Conservation (phyloP, 1,140 invertebrate genomes). For the Calosoma granatense region DNA sequence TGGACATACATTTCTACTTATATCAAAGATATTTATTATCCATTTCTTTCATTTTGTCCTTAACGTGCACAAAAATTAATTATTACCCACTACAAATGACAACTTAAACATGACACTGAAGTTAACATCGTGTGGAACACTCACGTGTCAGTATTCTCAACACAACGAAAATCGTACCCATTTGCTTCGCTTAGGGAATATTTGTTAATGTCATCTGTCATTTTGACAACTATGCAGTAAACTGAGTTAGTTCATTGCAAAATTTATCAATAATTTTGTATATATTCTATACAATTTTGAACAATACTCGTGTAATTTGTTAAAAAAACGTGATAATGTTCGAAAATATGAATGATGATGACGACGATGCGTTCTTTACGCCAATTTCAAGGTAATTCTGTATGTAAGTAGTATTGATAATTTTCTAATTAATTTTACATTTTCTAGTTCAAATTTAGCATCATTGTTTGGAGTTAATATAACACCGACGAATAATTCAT, state of each 20-base stretch:
- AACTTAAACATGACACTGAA: neutral
- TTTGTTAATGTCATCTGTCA: neutral
- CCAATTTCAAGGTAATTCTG: neutral
- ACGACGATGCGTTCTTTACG: conserved; percentile 8
- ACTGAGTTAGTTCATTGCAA: no score
- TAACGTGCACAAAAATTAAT: neutral
- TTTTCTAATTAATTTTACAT: conserved; percentile 4
- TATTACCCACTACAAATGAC: neutral
- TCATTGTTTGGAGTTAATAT: conserved; percentile 17
- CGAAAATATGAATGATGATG: neutral
- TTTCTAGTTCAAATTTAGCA: conserved; percentile 22
- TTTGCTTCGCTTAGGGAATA: no score
- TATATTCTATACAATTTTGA: neutral
- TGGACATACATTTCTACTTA: neutral
- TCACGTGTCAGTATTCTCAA: no score
- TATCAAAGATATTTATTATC: neutral
- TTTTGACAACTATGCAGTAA: neutral
- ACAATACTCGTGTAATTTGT: neutral
- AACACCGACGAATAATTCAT: neutral
- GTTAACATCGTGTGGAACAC: no score
- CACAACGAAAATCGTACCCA: no score
- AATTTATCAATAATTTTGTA: neutral
- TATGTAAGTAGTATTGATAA: neutral
- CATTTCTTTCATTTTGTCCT: neutral
- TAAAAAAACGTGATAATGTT: neutral